These are phyloP conservation scores for Leptopilina drosophilae DNA, from an alignment of 2,888 invertebrate genomes.

Conservation along the genomic window DNA sequence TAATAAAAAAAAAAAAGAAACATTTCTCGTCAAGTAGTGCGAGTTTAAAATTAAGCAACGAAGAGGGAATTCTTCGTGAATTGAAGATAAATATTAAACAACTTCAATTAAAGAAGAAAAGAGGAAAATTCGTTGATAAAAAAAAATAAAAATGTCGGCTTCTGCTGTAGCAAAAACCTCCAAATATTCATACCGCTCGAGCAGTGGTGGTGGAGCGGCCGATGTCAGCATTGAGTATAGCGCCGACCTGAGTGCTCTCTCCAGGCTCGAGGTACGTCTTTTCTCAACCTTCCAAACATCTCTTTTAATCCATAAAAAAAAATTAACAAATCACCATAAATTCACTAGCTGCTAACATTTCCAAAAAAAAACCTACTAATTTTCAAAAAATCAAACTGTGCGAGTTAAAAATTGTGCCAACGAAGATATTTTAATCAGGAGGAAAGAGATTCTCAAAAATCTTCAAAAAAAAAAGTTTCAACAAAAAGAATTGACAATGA, in stretches of 20 bases:
- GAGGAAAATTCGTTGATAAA: slow-evolving; percentile 42
- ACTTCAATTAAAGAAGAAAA: slow-evolving; percentile 16
- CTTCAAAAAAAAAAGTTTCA: no score
- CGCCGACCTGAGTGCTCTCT: slow-evolving; percentile 94
- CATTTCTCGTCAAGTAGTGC: slow-evolving; percentile 42
- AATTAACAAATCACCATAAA: not conserved
- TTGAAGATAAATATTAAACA: not conserved
- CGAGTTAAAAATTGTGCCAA: slow-evolving; percentile 4
- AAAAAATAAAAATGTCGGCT: slow-evolving; percentile 79
- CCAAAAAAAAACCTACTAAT: not conserved
- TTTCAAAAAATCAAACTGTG: not conserved
- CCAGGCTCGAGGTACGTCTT: slow-evolving; percentile 93
- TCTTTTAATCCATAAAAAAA: slow-evolving; percentile 19
- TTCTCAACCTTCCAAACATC: slow-evolving; percentile 36
- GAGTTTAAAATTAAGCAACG: slow-evolving; percentile 46
- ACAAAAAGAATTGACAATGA: not conserved
- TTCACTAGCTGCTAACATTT: not conserved
- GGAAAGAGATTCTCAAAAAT: not conserved
- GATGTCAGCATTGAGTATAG: slow-evolving; percentile 97
- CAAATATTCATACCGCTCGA: slow-evolving; percentile 95
- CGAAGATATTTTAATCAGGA: not conserved
- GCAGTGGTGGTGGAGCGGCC: slow-evolving; percentile 85
- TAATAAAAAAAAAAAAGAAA: slow-evolving; percentile 43
- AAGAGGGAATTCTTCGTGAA: slow-evolving; percentile 49
- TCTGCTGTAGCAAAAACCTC: slow-evolving; percentile 89